Evolutionary conservation across 2,888 invertebrate genomes (phyloP), one percentile per base, ranked within the genome.

Genomic region (Diarsia brunnea): DNA sequence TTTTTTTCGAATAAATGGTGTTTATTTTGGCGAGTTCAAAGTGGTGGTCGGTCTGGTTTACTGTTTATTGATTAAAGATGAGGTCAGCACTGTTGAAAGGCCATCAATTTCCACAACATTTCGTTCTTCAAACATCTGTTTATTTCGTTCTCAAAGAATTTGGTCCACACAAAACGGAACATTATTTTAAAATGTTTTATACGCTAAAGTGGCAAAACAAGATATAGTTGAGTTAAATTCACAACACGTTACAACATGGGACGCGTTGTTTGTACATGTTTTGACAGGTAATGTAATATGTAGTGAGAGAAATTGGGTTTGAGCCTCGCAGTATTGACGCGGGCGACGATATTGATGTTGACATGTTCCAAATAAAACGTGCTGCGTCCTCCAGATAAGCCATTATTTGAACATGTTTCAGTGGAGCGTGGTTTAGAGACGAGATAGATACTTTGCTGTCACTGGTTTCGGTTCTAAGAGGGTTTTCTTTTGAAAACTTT

Each of bases 241-340:
- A 67, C 72, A 69, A 75, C 86, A 89, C 87, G 89, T 82, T 80
- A 82, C 61, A 64, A 70, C 83, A 85, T 79, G 84, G 81, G 73
- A 69, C 78, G 68, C 82, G 86, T 86, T 92, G 89, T 91, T 91
- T 89, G 90, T 88, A 88, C 88, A 91, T 90, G 91, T 93, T 92
- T 91, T 93, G 94, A 93, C 93, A 90, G 90, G 90, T 93, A 92
- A 93, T 92, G 91, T 92, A 92, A 94, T 93, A 93, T 92, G 92
- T 91, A 92, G 89, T 90, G 90, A 89, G 92, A 91, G 85, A 90
- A 90, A 93, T 93, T 93, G 92, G 91, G 91, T 93, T 90, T 86
- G 92, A 91, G 84, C 81, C 77, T 87, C 79, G 78, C 84, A 73
- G 85, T 86, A 84, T 89, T 87, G 89, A 89, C 81, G 86, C 76